Conservation (phyloP, 2,797 vertebrate species). For the Pipistrellus pipistrellus region DNA sequence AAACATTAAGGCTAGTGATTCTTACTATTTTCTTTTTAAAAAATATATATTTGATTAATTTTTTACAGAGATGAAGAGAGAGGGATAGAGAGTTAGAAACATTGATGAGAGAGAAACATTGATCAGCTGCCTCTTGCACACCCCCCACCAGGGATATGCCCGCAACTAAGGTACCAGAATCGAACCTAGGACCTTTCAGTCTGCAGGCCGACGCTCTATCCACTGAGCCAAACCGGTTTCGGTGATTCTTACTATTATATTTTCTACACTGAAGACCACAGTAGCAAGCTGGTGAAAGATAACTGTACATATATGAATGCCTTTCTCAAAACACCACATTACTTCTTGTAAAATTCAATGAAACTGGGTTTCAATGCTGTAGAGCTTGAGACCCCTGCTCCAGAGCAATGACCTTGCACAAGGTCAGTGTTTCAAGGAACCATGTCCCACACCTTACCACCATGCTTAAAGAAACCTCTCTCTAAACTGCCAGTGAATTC, state of each 20-base stretch:
- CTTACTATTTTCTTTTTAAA: slow-evolving; percentile 31
- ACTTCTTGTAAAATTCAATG: slow-evolving; percentile 20
- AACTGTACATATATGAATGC: background rate
- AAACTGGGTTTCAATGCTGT: background rate
- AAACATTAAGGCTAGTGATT: slow-evolving; percentile 36
- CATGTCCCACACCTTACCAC: background rate
- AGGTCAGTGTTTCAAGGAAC: slow-evolving; percentile 22
- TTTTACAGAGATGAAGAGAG: no score
- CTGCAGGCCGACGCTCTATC: no score
- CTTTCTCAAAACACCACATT: background rate
- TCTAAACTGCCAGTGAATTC: slow-evolving; percentile 18
- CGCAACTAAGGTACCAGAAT: no score
- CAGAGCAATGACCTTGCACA: background rate
- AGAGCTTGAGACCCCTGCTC: background rate
- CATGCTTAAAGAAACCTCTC: slow-evolving; percentile 24
- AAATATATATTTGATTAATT: no score
- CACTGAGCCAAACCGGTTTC: no score
- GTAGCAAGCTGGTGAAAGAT: slow-evolving; percentile 35
- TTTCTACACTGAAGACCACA: slow-evolving; percentile 42
- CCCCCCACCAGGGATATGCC: no score
- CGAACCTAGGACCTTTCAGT: no score
- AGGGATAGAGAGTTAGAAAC: no score
- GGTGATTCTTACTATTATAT: background rate
- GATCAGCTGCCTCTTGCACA: no score
- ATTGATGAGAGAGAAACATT: no score